A percentile compares a stretch with the other conserved stretches of the same genome.
These are phyloP conservation scores for Vannuccia rotundouncinata DNA, from an alignment of 2,888 invertebrate genomes.

Conservation along the genomic window DNA sequence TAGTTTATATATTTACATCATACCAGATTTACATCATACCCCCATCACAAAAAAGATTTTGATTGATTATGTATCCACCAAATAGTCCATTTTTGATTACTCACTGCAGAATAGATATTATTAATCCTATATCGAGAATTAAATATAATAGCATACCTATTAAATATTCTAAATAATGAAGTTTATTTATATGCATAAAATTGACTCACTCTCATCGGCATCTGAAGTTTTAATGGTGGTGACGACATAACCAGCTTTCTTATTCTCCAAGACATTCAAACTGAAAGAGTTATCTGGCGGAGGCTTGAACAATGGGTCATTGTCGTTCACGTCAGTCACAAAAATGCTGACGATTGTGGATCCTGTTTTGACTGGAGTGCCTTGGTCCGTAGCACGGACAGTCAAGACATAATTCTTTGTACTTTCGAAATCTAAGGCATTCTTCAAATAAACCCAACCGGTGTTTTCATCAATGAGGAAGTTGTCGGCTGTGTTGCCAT, in stretches of 20 bases:
- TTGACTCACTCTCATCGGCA: background rate
- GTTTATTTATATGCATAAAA: background rate
- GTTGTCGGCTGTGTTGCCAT: background rate
- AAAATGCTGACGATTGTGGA: background rate
- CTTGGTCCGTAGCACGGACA: background rate
- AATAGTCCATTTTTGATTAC: too few species aligned
- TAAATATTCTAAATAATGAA: background rate
- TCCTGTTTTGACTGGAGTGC: background rate
- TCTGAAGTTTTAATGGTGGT: background rate
- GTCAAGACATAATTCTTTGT: background rate
- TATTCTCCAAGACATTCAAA: background rate
- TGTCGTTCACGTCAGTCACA: background rate
- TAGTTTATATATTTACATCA: too few species aligned
- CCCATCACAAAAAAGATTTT: too few species aligned
- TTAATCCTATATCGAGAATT: too few species aligned
- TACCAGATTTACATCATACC: too few species aligned
- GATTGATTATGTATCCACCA: too few species aligned
- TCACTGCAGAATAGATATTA: too few species aligned
- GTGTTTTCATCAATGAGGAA: background rate
- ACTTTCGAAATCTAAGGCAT: background rate
- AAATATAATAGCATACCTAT: background rate
- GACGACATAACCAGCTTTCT: background rate
- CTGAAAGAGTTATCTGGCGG: background rate
- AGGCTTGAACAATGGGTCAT: background rate
- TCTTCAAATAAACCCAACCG: background rate